A percentile compares a stretch with the other conserved stretches of the same genome.
Conservation (phyloP, 2,113 vertebrate species). For the Lycocorax pyrrhopterus region DNA sequence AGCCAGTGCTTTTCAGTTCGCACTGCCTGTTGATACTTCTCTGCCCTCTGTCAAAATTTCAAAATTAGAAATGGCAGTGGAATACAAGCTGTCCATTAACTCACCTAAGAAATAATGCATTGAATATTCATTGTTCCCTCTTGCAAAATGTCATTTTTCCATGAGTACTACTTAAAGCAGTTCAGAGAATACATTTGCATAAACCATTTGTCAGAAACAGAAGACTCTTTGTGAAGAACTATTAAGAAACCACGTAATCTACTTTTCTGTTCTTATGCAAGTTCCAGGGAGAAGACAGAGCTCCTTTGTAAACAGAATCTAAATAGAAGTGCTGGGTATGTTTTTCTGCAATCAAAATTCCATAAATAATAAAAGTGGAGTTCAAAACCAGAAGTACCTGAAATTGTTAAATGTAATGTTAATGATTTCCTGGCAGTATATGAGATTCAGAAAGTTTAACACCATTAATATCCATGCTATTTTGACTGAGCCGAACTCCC, state of each 20-base stretch:
- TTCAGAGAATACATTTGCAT: slow-evolving; percentile 61
- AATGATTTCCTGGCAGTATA: slow-evolving; percentile 47
- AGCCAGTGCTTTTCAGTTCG: neutral
- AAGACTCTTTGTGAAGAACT: slow-evolving; percentile 58
- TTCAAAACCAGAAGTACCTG: slow-evolving; percentile 44
- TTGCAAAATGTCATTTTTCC: slow-evolving; percentile 49
- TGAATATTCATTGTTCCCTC: slow-evolving; percentile 54
- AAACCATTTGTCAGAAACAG: slow-evolving; percentile 68
- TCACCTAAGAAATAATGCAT: slow-evolving; percentile 34
- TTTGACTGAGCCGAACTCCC: neutral
- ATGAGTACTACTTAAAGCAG: neutral
- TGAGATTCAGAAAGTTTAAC: slow-evolving; percentile 16
- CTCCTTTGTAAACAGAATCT: slow-evolving; percentile 61
- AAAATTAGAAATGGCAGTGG: neutral
- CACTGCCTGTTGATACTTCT: neutral
- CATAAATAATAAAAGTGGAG: slow-evolving; percentile 58
- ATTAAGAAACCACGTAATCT: slow-evolving; percentile 57
- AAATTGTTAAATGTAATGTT: slow-evolving; percentile 39
- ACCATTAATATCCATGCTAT: neutral
- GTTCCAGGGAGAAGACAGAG: slow-evolving; percentile 50
- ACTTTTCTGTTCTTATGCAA: slow-evolving; percentile 56
- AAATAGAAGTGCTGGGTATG: slow-evolving; percentile 26
- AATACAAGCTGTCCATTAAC: neutral
- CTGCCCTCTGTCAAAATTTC: slow-evolving; percentile 15
- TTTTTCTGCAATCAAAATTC: slow-evolving; percentile 59